Base-by-base conservation (phyloP, 2,888 invertebrate genomes). In the Ochlodes sylvanus region DNA sequence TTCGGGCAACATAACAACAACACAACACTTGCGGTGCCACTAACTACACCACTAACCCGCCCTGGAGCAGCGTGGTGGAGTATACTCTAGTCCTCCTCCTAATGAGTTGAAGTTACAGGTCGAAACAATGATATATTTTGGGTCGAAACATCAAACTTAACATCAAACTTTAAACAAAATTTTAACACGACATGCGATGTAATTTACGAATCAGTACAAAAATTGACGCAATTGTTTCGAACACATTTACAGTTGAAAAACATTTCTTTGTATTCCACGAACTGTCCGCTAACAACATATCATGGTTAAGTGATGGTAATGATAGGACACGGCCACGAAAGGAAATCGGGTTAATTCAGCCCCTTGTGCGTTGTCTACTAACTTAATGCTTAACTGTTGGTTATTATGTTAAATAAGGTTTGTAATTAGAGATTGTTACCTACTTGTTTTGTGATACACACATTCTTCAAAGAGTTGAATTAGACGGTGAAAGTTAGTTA, bases 251-350 rank as follows among this genome's bases (percentile, higher is more conserved):
- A 27, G 27, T 21, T 47, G 17, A 9, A 47, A 27, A 61, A 61
- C 44, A 47, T 44, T 32, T 41, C 57, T 41, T 44, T 47, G 15
- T 50, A 52, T 52, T 62, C 50, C 50, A 19, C 0, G 52, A 38
- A 62, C 12, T 19, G 19, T n/a, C 15, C 14, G 41, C 21, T 5
- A 12, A 5, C n/a, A 21, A 58, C 21, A 52, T 21, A 21, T 17
- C 21, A 41, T 52, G 19, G 52, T 21, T 63, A 38, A 34, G 17
- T 64, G 34, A 64, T 21, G n/a, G 17, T 63, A 56, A 63, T 57
- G 34, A 57, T 55, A 64, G 47, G 47, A 55, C 47, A 38, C 27
- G 12, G 1, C 10, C 21, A 21, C 10, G 50, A 21, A n/a, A 21
- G 57, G 38, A 47, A 6, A 34, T 19, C 19, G n/a, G 57, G 57